Percentiles rank a stretch among this genome's conserved stretches.
phyloP scores from a whole-genome alignment of 1,140 invertebrate genomes.

The Cyphomyrmex costatus region DNA sequence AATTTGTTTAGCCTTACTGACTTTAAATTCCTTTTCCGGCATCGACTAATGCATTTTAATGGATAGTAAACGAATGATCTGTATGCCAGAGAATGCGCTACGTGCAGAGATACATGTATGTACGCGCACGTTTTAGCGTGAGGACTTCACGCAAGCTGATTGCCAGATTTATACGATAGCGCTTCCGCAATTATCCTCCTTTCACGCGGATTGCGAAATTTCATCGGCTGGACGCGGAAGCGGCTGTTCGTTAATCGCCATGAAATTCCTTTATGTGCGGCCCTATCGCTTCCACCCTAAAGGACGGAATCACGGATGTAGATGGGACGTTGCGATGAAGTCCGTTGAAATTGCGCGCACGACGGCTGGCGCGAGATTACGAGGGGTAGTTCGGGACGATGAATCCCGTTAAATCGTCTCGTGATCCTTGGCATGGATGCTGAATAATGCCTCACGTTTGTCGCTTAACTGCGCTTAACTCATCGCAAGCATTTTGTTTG shows the following conservation, averaged over 20 bases:
- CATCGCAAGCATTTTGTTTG: constrained; percentile 1
- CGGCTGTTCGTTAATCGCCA: neutral
- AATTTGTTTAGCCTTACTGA: neutral
- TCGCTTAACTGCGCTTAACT: neutral
- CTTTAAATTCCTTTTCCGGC: neutral
- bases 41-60: constrained; percentile 33
- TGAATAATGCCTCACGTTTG: constrained; percentile 20
- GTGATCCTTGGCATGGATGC: constrained; percentile 25
- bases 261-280: constrained; percentile 34
- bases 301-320: neutral
- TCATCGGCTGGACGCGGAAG: neutral
- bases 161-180: neutral
- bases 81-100: neutral
- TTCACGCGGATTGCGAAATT: neutral
- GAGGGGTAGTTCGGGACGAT: neutral
- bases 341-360: constrained; percentile 16
- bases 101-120: neutral
- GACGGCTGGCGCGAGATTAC: constrained; percentile 10
- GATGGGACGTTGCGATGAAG: constrained; percentile 29
- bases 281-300: neutral
- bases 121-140: neutral
- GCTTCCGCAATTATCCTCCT: constrained; percentile 20
- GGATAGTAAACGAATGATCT: neutral
- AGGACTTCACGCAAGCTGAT: neutral
- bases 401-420: constrained; percentile 26